These are phyloP conservation scores for Hycleus cichorii DNA, from an alignment of 1,140 invertebrate species.

Conservation along the genomic window DNA sequence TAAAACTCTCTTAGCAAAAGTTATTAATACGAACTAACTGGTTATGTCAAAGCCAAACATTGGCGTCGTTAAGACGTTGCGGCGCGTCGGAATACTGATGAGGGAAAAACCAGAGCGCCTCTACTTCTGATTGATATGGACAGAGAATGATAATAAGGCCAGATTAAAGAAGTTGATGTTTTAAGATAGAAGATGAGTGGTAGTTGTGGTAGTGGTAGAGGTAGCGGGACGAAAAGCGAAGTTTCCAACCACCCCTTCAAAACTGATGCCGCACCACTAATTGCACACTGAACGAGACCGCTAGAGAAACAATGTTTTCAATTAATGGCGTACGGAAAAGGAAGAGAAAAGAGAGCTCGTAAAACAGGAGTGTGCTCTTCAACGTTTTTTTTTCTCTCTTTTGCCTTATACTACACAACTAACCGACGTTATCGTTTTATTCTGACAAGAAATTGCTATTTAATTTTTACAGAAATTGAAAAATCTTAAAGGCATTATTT, in stretches of 20 bases:
- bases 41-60: constrained; percentile 44
- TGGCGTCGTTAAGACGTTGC: constrained; percentile 35
- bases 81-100: constrained; percentile 39
- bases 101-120: constrained; percentile 29
- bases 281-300: constrained; percentile 17
- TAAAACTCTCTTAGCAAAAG: constrained; percentile 36
- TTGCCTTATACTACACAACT: neutral
- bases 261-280: constrained; percentile 6
- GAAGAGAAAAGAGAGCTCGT: constrained; percentile 11
- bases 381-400: constrained; percentile 4
- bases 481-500: constrained; percentile 37
- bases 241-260: neutral
- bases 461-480: constrained; percentile 34
- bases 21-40: constrained; percentile 45
- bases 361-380: constrained; percentile 25
- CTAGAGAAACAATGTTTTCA: constrained; percentile 34
- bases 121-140: constrained; percentile 39
- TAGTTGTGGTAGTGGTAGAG: too few relatives aligned
- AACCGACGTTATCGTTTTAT: neutral
- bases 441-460: constrained; percentile 17
- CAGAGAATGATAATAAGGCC: constrained; percentile 38
- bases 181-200: constrained; percentile 5
- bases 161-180: constrained; percentile 33
- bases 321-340: constrained; percentile 23
- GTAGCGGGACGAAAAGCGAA: neutral